Evolutionary conservation across 2,797 vertebrate genomes (phyloP), one percentile per base, ranked within the genome.

Genomic region (Gymnothorax reevesii): DNA sequence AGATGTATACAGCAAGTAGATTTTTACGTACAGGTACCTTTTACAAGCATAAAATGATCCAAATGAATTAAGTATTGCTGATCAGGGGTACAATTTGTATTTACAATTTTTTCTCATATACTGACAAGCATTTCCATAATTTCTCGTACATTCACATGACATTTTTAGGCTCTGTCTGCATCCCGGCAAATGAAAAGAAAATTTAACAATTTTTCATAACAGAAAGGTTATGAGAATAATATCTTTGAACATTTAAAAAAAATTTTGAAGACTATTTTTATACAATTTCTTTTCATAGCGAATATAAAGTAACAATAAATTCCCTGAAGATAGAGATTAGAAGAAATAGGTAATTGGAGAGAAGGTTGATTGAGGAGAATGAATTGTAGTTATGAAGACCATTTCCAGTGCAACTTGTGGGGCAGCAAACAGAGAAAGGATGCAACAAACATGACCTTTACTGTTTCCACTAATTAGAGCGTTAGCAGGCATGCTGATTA

Each of bases 391-490:
- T n/a, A 25, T 69, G 7, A n/a, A 69, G 64, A 69, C 64, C 64
- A 7, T 69, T 69, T 69, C 22, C 9, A 25, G 10, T 25, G 64
- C 7, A n/a, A 69, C 64, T 69, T 69, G 64, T 69, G 64, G 64
- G 25, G 9, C 64, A 69, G 64, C 62, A 64, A 22, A 64, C 20
- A 22, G 20, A 5, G 15, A 22, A n/a, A 7, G 64, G 64, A 69
- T 69, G 64, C 22, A 25, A 25, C 22, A 69, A 69, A 69, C 25
- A n/a, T 69, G 64, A 69, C 64, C 64, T 69, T 69, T 69, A 8
- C 64, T 69, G n/a, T 22, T 69, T 22, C 64, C 64, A 69, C 64
- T 69, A 69, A 69, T 69, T 69, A 69, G 64, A 69, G 64, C 22
- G 17, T 25, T 69, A 64, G 22, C 60, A 20, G 60, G 64, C 64